A percentile compares a stretch with the other conserved stretches of the same genome.
phyloP scores from a whole-genome alignment of 1,140 invertebrate genomes.

The Metaphire vulgaris region DNA sequence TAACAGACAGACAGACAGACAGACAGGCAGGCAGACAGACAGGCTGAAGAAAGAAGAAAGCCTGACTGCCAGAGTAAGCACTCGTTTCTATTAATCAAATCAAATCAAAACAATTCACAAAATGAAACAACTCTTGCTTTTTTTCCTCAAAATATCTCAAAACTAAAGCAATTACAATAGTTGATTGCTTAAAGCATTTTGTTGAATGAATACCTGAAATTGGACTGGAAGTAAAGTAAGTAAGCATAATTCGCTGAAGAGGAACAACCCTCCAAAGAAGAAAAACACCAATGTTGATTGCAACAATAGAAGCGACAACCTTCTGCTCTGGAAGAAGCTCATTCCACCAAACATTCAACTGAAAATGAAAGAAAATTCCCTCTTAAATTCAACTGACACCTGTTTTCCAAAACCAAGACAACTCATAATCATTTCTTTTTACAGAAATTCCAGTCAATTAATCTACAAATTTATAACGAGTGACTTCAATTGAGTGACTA shows the following conservation, averaged over 20 bases:
- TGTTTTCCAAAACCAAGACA: neutral
- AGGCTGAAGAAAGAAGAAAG: too few species aligned
- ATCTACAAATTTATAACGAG: neutral
- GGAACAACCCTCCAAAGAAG: conserved; percentile 70
- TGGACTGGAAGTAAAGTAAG: conserved; percentile 78
- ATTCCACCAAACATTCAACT: conserved; percentile 68
- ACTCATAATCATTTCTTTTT: neutral
- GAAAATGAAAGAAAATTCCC: conserved; percentile 31
- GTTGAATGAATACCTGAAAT: conserved; percentile 67
- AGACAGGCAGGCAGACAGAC: too few species aligned
- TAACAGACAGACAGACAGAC: too few species aligned
- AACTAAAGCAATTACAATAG: neutral
- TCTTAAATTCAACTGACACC: neutral
- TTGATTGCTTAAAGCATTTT: too few species aligned
- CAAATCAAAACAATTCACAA: too few species aligned
- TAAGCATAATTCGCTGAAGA: conserved; percentile 68
- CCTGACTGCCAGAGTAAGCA: too few species aligned
- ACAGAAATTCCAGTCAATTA: neutral
- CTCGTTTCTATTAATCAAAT: too few species aligned
- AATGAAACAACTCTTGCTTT: too few species aligned
- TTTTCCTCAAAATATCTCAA: too few species aligned
- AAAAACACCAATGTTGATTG: conserved; percentile 73
- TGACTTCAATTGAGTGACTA: neutral
- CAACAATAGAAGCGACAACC: conserved; percentile 71
- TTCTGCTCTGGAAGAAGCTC: conserved; percentile 66